A percentile compares a stretch with the other conserved stretches of the same genome.
Evolutionary conservation across 2,113 vertebrate species (phyloP).

Genomic region (Mastomys natalensis): DNA sequence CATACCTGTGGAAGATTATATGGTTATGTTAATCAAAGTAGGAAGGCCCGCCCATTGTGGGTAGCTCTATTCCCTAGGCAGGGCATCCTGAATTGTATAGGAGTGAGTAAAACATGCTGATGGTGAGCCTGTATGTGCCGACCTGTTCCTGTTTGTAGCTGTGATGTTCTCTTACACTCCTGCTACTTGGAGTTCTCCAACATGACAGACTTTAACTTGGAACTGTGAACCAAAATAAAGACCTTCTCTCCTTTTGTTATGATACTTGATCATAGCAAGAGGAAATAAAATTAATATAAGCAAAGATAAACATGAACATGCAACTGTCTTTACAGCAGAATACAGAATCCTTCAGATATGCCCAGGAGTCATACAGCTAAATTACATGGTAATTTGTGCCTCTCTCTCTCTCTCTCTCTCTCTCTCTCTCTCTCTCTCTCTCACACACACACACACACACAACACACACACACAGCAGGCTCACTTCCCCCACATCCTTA

Average conservation of each 20-base stretch:
- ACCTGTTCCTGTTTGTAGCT: background rate
- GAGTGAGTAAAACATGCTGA: background rate
- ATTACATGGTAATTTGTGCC: background rate
- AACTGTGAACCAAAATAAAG: background rate
- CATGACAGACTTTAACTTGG: too few relatives aligned
- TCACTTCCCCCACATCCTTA: too few relatives aligned
- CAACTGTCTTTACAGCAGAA: background rate
- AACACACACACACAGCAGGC: background rate
- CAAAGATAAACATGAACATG: background rate
- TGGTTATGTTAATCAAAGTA: background rate
- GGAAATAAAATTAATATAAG: background rate
- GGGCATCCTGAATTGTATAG: background rate
- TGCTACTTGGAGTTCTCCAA: background rate
- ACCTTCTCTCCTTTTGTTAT: background rate
- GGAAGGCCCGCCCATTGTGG: background rate
- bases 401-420: background rate
- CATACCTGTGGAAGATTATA: background rate
- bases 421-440: background rate
- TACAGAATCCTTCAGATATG: background rate
- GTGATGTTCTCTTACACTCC: background rate
- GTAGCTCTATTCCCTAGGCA: background rate
- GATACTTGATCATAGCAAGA: background rate
- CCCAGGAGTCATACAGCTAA: background rate
- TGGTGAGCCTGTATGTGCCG: fast-evolving
- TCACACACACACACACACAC: background rate